Evolutionary conservation across 2,888 invertebrate genomes (phyloP), one percentile per base, ranked within the genome.

Genomic region (Lysandra bellargus): DNA sequence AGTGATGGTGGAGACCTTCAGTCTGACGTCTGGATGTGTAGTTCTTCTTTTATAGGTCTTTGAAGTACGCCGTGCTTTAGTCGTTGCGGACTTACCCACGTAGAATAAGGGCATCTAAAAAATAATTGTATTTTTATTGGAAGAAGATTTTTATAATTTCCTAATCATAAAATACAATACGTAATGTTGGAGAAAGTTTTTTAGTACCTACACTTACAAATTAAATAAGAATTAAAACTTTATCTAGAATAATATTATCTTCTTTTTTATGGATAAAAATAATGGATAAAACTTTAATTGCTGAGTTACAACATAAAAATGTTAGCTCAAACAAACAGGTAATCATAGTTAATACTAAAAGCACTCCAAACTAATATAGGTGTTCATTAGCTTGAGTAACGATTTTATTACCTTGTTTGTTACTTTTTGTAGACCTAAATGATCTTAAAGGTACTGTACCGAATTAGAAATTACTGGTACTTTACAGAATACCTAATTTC

Each of bases 21-120:
- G 12, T 1, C 4, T 30, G 30, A 64, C 9, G 23, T 64, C 64
- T 1, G 30, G 30, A 1, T 4, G 30, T 1, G 64, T 64, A 12
- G 23, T 64, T 30, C 30, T 57, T 57, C 17, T 57, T 4, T 57
- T 57, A 4, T 57, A 30, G 64, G 64, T 30, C 7, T 61, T 23
- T 23, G 64, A 30, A 3, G 64, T 64, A 4, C 64, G 64, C 1
- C 64, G 30, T 4, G 64, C 23, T 30, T 57, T 57, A 4, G 64
- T 64, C 7, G 64, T 64, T 23, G 64, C 30, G 12, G 30, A 9
- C 12, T 30, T 64, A 1, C 64, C 64, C 9, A 64, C 64, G 64
- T 64, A 64, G 64, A 64, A 64, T 64, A 30, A 64, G 64, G 64
- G 64, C 64, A 64, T 64, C 64, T 64, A 61, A 23, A 61, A 61